Percentiles rank a stretch among this genome's conserved stretches.
Conservation (phyloP, 2,797 vertebrate species). For the Cottoperca gobio region DNA sequence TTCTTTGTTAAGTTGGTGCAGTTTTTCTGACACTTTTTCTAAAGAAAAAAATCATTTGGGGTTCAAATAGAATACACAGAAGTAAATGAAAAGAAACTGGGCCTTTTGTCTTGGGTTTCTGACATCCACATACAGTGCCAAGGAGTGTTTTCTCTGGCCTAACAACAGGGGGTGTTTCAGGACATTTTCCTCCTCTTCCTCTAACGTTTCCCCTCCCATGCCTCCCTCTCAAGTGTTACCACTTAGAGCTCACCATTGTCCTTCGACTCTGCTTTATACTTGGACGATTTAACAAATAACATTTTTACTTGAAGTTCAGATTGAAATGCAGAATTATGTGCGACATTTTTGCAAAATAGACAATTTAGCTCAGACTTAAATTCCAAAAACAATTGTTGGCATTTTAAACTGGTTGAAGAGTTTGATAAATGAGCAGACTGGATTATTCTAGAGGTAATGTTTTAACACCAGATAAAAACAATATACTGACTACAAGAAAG, state of each 20-base stretch:
- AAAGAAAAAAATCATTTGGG: background rate
- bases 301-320: background rate
- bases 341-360: background rate
- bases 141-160: background rate
- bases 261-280: background rate
- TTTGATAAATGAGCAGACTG: background rate
- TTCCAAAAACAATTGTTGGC: background rate
- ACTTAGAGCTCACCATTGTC: background rate
- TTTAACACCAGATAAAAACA: background rate
- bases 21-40: background rate
- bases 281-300: background rate
- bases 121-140: background rate
- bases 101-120: background rate
- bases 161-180: background rate
- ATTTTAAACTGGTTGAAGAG: background rate
- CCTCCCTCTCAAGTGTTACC: background rate
- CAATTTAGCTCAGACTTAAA: too few relatives aligned
- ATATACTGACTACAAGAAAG: background rate
- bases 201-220: background rate
- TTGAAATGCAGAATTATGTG: background rate
- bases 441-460: background rate
- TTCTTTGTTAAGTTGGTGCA: background rate
- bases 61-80: background rate
- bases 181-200: slow-evolving; percentile 3
- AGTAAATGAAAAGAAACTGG: background rate